Percentiles rank a stretch among this genome's conserved stretches.
Conservation (phyloP, 2,113 vertebrate genomes). For the Diadophis punctatus region DNA sequence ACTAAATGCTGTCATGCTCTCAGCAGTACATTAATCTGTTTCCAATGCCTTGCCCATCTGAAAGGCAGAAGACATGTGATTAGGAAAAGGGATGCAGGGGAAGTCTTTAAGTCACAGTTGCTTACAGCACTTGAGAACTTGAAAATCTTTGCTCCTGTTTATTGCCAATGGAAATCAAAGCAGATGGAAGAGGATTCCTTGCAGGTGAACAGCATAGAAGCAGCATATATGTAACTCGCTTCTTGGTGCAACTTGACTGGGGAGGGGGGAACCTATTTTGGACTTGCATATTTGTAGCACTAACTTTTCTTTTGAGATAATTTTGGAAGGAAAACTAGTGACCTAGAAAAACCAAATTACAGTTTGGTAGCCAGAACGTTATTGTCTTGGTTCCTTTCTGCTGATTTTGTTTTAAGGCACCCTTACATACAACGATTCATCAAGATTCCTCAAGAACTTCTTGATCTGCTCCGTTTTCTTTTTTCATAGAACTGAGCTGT, state of each 20-base stretch:
- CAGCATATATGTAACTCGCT: slow-evolving; percentile 70
- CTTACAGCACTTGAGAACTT: slow-evolving; percentile 53
- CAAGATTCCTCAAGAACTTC: slow-evolving; percentile 68
- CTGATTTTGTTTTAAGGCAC: slow-evolving; percentile 72
- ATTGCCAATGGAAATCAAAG: slow-evolving; percentile 67
- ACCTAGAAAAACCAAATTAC: slow-evolving; percentile 83
- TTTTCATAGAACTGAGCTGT: slow-evolving; percentile 67
- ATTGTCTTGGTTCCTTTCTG: slow-evolving; percentile 72
- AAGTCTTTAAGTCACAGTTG: slow-evolving; percentile 62
- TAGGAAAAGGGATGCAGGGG: slow-evolving; percentile 49
- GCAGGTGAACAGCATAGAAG: slow-evolving; percentile 66
- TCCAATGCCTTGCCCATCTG: slow-evolving; percentile 76
- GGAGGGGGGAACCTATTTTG: slow-evolving; percentile 60
- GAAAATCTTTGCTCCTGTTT: slow-evolving; percentile 60
- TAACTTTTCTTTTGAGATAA: slow-evolving; percentile 75
- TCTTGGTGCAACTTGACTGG: slow-evolving; percentile 70
- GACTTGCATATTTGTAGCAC: slow-evolving; percentile 80
- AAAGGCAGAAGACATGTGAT: slow-evolving; percentile 66
- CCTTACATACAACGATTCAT: slow-evolving; percentile 61
- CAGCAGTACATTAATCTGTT: slow-evolving; percentile 63
- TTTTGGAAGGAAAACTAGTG: slow-evolving; percentile 65
- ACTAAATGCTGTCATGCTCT: slow-evolving; percentile 69
- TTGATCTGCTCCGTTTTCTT: slow-evolving; percentile 65
- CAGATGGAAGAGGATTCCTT: slow-evolving; percentile 59
- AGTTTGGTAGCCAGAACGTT: slow-evolving; percentile 78